phyloP scores from a whole-genome alignment of 2,797 vertebrate genomes.

The Sebastiscus tertius region DNA sequence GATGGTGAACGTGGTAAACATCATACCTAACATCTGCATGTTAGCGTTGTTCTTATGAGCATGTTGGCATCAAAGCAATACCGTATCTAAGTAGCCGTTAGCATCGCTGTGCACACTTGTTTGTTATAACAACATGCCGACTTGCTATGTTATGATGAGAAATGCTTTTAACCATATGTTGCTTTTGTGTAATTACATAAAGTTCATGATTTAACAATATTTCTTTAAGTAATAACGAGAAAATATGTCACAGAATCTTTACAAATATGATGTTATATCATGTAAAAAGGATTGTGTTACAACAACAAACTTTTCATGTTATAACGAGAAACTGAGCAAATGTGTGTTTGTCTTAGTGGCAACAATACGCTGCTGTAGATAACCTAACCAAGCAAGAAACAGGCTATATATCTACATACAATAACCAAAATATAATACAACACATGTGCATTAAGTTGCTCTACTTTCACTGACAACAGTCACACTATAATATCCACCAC shows the following conservation, averaged over 20 bases:
- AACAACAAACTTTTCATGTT: background rate
- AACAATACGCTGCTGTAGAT: background rate
- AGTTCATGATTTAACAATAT: background rate
- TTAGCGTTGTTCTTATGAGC: background rate
- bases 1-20: background rate
- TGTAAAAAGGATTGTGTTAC: background rate
- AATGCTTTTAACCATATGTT: background rate
- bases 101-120: background rate
- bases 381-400: background rate
- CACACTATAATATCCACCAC: conserved; percentile 53
- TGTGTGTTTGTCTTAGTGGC: background rate
- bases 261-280: background rate
- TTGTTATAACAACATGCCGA: background rate
- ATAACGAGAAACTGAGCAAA: background rate
- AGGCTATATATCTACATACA: background rate
- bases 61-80: background rate
- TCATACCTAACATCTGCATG: background rate
- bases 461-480: conserved; percentile 29
- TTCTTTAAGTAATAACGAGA: background rate
- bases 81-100: background rate
- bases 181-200: background rate
- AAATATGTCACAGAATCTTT: background rate
- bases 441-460: conserved; percentile 28
- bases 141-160: background rate
- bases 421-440: background rate